These are phyloP conservation scores for Drosophila eugracilis DNA, from an alignment of 1,140 invertebrate species.

Conservation along the genomic window DNA sequence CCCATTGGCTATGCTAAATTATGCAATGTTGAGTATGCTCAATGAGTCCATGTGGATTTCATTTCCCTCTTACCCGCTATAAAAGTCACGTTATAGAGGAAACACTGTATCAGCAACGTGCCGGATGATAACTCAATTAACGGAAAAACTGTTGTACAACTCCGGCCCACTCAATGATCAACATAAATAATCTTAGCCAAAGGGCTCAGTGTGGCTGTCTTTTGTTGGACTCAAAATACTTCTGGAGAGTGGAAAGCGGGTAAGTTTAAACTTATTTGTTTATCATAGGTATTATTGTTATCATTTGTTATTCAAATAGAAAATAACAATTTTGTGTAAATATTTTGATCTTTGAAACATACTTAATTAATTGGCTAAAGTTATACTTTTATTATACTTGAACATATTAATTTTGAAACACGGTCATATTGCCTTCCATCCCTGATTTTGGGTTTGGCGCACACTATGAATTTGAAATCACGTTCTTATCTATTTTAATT, in stretches of 20 bases:
- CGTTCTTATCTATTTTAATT: not conserved
- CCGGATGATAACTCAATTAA: constrained; percentile 17
- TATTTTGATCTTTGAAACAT: too few species aligned
- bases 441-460: constrained; percentile 2
- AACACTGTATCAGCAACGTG: not conserved
- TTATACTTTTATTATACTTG: not conserved
- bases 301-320: too few species aligned
- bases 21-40: constrained; percentile 36
- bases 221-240: not conserved
- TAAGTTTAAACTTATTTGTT: not conserved
- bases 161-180: not conserved
- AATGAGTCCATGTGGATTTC: not conserved
- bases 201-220: not conserved
- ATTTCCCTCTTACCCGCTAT: constrained; percentile 4
- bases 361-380: not conserved
- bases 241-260: not conserved
- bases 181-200: constrained; percentile 3
- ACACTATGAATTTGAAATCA: not conserved
- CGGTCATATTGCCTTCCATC: not conserved
- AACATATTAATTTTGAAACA: too few species aligned
- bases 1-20: constrained; percentile 47
- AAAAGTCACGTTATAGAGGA: not conserved
- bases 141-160: not conserved
- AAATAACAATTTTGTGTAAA: too few species aligned
- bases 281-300: not conserved